These are phyloP conservation scores for Autographa pulchrina DNA, from an alignment of 2,888 invertebrate genomes.

Conservation along the genomic window DNA sequence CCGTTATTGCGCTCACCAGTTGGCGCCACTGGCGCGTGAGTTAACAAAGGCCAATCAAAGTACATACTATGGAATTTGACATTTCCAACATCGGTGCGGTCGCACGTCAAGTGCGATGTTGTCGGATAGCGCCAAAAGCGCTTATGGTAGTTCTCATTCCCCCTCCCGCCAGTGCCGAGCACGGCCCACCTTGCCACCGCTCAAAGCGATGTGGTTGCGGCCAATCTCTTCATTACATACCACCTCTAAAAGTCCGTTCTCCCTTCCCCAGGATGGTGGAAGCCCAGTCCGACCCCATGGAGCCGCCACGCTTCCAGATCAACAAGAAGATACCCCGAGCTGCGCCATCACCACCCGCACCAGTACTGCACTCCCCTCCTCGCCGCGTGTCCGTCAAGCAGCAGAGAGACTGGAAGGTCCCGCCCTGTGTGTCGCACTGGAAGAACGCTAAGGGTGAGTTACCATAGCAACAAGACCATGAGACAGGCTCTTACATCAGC, in stretches of 20 bases:
- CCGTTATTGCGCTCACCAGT: too few species aligned
- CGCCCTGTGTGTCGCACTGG: conserved; percentile 99
- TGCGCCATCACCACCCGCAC: conserved; percentile 99
- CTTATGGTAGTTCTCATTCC: too few species aligned
- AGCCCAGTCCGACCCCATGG: conserved; percentile 97
- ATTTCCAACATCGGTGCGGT: too few species aligned
- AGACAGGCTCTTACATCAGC: neutral
- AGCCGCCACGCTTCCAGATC: conserved; percentile 99
- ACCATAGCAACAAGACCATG: neutral
- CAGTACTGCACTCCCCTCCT: conserved; percentile 99
- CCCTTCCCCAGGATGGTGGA: conserved; percentile 82
- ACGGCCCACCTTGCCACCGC: too few species aligned
- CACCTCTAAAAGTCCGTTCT: neutral
- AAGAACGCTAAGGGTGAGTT: conserved; percentile 97
- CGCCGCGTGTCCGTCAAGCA: conserved; percentile 99
- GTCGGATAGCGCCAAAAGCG: too few species aligned
- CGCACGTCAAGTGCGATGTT: too few species aligned
- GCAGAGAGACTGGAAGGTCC: conserved; percentile 99
- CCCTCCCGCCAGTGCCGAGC: too few species aligned
- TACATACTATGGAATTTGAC: too few species aligned
- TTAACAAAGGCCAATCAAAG: too few species aligned
- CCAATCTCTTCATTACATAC: too few species aligned
- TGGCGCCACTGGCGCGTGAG: too few species aligned
- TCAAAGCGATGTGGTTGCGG: too few species aligned
- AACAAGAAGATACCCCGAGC: conserved; percentile 99